Conservation (phyloP, 30 jellyfish, hydroid and myxozoan species). For the Turritopsis rubra region DNA sequence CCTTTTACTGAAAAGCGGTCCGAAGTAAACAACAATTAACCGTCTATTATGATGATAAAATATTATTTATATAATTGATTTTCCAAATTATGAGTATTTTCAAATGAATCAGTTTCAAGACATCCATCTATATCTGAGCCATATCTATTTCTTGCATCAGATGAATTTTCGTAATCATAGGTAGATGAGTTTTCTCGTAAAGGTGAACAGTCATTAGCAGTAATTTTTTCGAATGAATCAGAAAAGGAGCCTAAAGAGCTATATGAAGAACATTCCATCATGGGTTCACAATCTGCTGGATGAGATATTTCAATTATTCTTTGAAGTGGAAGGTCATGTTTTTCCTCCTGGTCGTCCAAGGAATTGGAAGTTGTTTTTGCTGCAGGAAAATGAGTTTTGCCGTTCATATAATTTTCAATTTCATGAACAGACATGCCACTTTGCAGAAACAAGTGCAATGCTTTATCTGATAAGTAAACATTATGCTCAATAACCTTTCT, state of each 20-base stretch:
- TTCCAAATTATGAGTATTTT: not conserved
- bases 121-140: not conserved
- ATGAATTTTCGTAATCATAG: not conserved
- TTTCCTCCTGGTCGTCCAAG: not conserved
- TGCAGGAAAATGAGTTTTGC: not conserved
- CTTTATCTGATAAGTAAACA: constrained; percentile 78
- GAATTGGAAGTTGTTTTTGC: not conserved
- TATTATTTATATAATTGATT: too few relatives aligned
- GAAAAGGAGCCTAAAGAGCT: not conserved
- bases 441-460: constrained; percentile 71
- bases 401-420: constrained; percentile 20
- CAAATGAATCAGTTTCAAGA: not conserved
- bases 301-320: not conserved
- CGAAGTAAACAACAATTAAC: too few relatives aligned
- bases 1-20: too few relatives aligned
- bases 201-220: constrained; percentile 5
- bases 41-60: too few relatives aligned
- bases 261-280: constrained; percentile 1
- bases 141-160: not conserved
- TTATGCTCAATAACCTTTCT: constrained; percentile 70
- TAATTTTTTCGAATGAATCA: constrained; percentile 6
- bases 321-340: not conserved
- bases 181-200: not conserved
- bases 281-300: not conserved
- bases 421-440: constrained; percentile 32